A percentile compares a stretch with the other conserved stretches of the same genome.
Evolutionary conservation across 2,888 invertebrate species (phyloP).

Genomic region (Ceratothoa steindachneri): DNA sequence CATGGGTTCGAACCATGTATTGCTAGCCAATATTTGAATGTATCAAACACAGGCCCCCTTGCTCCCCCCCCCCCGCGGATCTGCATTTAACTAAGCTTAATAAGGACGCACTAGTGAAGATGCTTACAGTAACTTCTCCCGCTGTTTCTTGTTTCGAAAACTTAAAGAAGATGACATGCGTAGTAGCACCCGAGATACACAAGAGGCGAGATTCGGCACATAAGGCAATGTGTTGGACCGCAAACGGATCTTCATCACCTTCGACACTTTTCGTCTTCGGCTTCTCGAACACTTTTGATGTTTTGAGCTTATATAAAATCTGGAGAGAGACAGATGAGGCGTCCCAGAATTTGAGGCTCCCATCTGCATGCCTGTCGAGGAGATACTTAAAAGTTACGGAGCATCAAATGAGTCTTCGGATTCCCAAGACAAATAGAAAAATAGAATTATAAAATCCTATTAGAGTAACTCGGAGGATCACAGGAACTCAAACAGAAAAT

Average conservation of each 20-base stretch:
- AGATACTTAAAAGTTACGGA: not conserved
- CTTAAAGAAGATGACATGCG: constrained; percentile 91
- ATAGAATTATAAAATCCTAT: not conserved
- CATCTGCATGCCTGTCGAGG: constrained; percentile 85
- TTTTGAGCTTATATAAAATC: constrained; percentile 95
- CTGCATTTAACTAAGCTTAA: too few species aligned
- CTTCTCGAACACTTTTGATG: constrained; percentile 83
- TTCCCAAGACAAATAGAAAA: too few species aligned
- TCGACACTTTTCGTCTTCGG: constrained; percentile 63
- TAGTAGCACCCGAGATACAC: constrained; percentile 83
- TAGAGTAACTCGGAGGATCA: not conserved
- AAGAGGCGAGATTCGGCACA: constrained; percentile 89
- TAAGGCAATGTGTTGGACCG: constrained; percentile 80
- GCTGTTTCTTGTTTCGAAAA: constrained; percentile 86
- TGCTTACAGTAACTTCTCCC: constrained; percentile 70
- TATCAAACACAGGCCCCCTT: too few species aligned
- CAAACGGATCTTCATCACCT: constrained; percentile 71
- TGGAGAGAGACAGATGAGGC: constrained; percentile 92
- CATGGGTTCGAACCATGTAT: too few species aligned
- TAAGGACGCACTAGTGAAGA: too few species aligned
- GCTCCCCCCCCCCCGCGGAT: too few species aligned
- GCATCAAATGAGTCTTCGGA: not conserved
- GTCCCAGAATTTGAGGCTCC: constrained; percentile 98
- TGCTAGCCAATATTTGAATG: too few species aligned
- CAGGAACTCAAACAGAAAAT: too few species aligned